phyloP scores from a whole-genome alignment of 2,888 invertebrate genomes.

The Lithosia quadra region DNA sequence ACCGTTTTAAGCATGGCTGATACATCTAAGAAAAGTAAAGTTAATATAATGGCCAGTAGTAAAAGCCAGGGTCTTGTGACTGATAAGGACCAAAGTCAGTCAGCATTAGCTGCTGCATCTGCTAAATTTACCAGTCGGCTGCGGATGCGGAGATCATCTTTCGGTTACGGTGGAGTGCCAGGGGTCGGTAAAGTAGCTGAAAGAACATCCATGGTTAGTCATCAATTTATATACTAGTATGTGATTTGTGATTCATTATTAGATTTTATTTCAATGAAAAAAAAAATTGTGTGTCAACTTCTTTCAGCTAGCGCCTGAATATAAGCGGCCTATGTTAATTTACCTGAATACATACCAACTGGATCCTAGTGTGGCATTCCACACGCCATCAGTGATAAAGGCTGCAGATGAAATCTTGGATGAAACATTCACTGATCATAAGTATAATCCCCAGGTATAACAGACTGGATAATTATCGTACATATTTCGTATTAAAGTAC shows the following conservation, averaged over 20 bases:
- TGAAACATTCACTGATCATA: conserved; percentile 65
- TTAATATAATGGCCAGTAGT: background rate
- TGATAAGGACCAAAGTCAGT: background rate
- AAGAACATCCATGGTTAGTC: conserved; percentile 3
- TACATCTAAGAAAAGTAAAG: background rate
- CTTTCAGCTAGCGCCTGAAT: conserved; percentile 71
- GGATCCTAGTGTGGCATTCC: conserved; percentile 59
- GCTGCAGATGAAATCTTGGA: conserved; percentile 62
- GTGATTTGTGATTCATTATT: background rate
- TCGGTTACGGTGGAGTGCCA: conserved; percentile 68
- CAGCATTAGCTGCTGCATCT: background rate
- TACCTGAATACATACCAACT: conserved; percentile 74
- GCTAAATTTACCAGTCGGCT: conserved; percentile 61
- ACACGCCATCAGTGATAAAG: conserved; percentile 52
- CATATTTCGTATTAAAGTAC: too few species aligned
- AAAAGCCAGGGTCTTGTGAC: background rate
- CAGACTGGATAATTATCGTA: too few species aligned
- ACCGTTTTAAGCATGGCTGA: background rate
- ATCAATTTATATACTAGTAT: too few species aligned
- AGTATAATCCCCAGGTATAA: conserved; percentile 57
- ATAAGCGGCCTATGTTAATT: conserved; percentile 68
- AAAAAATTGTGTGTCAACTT: background rate
- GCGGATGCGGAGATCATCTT: conserved; percentile 64
- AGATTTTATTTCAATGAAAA: background rate
- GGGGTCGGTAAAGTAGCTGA: conserved; percentile 57